Percentiles rank a stretch among this genome's conserved stretches.
phyloP scores from a whole-genome alignment of 2,888 invertebrate species.

The Drosophila borealis region DNA sequence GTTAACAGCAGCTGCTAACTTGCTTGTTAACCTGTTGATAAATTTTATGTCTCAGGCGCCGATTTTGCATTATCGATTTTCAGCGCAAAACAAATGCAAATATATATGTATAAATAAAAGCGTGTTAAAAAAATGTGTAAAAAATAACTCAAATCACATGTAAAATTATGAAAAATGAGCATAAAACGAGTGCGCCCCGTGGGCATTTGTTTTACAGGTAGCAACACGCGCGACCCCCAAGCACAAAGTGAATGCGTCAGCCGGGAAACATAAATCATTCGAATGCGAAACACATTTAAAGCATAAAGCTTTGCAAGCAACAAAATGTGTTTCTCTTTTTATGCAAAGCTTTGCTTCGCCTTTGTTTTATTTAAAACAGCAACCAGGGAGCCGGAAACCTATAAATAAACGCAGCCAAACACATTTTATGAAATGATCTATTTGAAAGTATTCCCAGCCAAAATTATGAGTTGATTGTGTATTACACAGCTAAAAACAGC shows the following conservation, averaged over 20 bases:
- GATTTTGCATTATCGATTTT: conserved; percentile 68
- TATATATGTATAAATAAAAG: conserved; percentile 10
- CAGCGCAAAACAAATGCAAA: conserved; percentile 2
- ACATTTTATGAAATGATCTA: conserved; percentile 13
- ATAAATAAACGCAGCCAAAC: conserved; percentile 29
- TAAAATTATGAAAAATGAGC: conserved; percentile 76
- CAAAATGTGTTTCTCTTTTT: conserved; percentile 30
- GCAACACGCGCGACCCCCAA: conserved; percentile 5
- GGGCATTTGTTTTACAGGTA: conserved; percentile 46
- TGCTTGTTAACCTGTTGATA: conserved; percentile 79
- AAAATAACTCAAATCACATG: conserved; percentile 66
- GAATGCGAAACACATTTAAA: conserved; percentile 78
- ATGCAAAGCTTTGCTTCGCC: conserved; percentile 13
- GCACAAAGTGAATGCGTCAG: conserved; percentile 69
- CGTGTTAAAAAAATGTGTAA: conserved; percentile 1
- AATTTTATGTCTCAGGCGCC: conserved; percentile 50
- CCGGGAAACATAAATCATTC: conserved; percentile 75
- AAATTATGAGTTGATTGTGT: background rate
- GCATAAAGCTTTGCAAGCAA: conserved; percentile 60
- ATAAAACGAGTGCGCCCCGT: conserved; percentile 44
- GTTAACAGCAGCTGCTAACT: conserved; percentile 52
- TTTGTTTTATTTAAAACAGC: conserved; percentile 29
- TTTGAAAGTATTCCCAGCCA: conserved; percentile 15
- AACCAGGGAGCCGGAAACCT: conserved; percentile 26
- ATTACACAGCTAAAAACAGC: background rate